Base-by-base conservation (phyloP, 2,113 vertebrate genomes). In the Microcebus ravelobensis region DNA sequence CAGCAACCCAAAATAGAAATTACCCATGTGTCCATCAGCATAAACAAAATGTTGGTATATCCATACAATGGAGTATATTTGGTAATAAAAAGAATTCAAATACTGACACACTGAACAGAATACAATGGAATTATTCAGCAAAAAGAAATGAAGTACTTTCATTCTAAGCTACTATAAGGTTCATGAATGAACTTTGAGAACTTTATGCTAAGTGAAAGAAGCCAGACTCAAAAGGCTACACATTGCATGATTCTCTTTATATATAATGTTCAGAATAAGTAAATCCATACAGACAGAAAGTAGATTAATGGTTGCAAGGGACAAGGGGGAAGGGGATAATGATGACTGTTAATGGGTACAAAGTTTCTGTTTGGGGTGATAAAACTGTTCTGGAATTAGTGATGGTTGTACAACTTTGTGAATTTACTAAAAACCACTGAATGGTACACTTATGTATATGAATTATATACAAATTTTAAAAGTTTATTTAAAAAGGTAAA, bases 351-450 rank as follows among this genome's bases (percentile, higher is more conserved):
- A 67, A 76, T 15, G 29, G 59, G 23, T 25, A 68, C 12, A 42
- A 39, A 71, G 45, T 83, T 42, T 74, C n/a, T 61, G 20, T 88
- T 31, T 84, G 21, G 9, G n/a, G 45, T 70, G 63, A 73, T 48
- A 39, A 76, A 76, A 92, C 79, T 74, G 39, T 39, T 65, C 59
- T 82, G 31, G 23, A 80, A 80, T 74, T 73, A 50, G 52, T 2
- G 14, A 80, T 29, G 36, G 42, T 3, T 70, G 31, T 48, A 76
- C 8, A 89, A 74, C 31, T 81, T 48, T n/a, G 52, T 59, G 17
- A 84, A 68, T 93, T 79, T 74, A 91, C 14, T 68, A 86, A 91
- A 92, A 80, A 31, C 39, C 70, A 76, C 65, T 65, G 63, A 92
- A 50, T 27, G 34, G 18, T 50, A 50, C 5, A 89, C 36, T 85